Evolutionary conservation across 2,113 vertebrate species (phyloP), one percentile per base, ranked within the genome.

Genomic region (Leptocoma aspasia): DNA sequence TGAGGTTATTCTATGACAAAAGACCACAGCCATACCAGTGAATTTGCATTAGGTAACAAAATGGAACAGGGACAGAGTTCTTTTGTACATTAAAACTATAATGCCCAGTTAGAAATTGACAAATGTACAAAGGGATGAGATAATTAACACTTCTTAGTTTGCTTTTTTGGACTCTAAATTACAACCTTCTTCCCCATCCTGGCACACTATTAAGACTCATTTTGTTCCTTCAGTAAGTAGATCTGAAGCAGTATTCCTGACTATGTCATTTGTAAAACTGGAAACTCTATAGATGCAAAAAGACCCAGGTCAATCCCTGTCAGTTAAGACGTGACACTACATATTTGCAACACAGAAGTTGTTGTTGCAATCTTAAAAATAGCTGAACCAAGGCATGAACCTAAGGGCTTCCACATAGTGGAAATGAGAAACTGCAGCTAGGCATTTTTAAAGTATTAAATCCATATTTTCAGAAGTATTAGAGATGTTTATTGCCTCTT

Each of bases 161-260:
- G 77, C 89, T 85, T 95, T 90, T 95, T 92, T 95, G 87, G 91
- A 85, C 56, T 79, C 87, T 79, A 94, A 95, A 95, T 94, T 96
- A 92, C 60, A 97, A 84, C 65, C 45, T 91, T 85, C 91, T 50
- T 89, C 28, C 45, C 82, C 65, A n/a, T 11, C 8, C 84, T 96
- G 86, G 89, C 93, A 88, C 70, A 39, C 78, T 84, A 28, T 87
- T 82, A 92, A 82, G 57, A 82, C 50, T 87, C 75, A 90, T 90
- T 94, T 92, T 89, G 80, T 92, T 94, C 89, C 72, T 81, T 68
- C 80, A 78, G 22, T 63, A 92, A 77, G 82, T 27, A 77, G 50
- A 73, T 85, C 42, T 39, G 54, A 85, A 22, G 71, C 63, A 56
- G 77, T 17, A 30, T 39, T 91, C 65, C 61, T 16, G 2, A 35